Base-by-base conservation (phyloP, 2,888 invertebrate genomes). In the Spisula subtruncata region DNA sequence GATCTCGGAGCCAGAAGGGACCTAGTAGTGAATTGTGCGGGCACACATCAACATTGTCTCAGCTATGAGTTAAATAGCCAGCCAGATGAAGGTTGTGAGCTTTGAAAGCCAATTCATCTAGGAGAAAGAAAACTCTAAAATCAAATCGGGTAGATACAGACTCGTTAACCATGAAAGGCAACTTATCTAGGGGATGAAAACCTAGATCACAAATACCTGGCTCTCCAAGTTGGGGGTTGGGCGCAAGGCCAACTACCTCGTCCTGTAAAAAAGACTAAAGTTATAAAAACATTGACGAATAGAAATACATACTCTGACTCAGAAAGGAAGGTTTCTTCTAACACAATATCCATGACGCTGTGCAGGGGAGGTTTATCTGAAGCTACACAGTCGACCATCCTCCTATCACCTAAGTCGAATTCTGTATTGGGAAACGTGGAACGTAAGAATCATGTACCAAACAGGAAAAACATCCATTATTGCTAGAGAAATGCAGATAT, bases 31-130 rank as follows among this genome's bases (percentile, higher is more conserved):
- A 29, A 80, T 35, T 35, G 80, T 80, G 80, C 80, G 41, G 80
- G 80, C 80, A 35, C 80, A 80, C 32, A 41, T 80, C 41, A 41
- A 80, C 80, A 80, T n/a, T 32, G 60, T 20, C 71, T n/a, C 84
- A 71, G 25, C 66, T 71, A 84, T 84, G 84, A 66, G 84, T 84
- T 66, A 84, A 84, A 84, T 82, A 51, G 82, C 12, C 54, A 6
- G 54, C 75, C 29, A 54, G 54, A 54, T 54, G 54, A 54, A 54
- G 54, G 54, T 54, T 54, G 54, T 54, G 4, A 54, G 54, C 54
- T 14, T 6, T 54, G 54, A 14, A 54, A 2, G 54, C 6, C 54
- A 54, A 54, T 54, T 20, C 54, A 54, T 54, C 12, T 54, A 54
- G 54, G 54, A 54, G 54, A 54, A 54, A 54, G 54, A 41, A 14